Evolutionary conservation across 2,888 invertebrate species (phyloP), one percentile per base, ranked within the genome.

Genomic region (Coronaproctus castanopsis): DNA sequence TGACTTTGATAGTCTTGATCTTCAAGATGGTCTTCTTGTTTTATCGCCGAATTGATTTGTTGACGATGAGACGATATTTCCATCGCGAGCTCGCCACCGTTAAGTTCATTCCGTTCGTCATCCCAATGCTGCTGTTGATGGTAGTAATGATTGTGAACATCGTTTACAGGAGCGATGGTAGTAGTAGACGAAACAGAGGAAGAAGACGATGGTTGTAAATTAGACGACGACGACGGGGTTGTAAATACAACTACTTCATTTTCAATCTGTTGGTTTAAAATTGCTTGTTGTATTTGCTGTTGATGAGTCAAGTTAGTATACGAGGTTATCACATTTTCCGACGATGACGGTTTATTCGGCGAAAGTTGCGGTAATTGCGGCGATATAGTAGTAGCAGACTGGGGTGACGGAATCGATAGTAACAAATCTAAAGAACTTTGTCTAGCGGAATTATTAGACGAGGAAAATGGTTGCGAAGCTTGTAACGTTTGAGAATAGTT

Each of bases 161-260:
- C 36, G 8, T 5, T 8, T 14, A 8, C 8, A 8, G 36, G 14
- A 5, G 5, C 8, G 8, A 8, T 5, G 5, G 5, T 5, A 5
- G 36, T 8, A 5, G 36, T 8, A 68, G 66, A 57, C 66, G 65
- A 63, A 62, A 71, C 59, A 73, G 72, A 14, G 8, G 5, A 14
- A 5, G 36, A 8, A 5, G 36, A 36, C 36, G 36, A 14, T 57
- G 71, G 71, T 64, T 18, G 51, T 10, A 55, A 22, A 23, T 70
- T 69, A 54, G 75, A 74, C 63, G 74, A 74, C 63, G 75, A 74
- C 62, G 76, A 70, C 69, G 75, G 75, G 61, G 76, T 70, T 69
- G 75, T 65, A 22, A 65, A 65, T 22, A 67, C 67, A 50, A 68
- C 67, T 36, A 67, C 67, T 57, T 68, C 66, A 60, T 69, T 55